Base-by-base conservation (phyloP, 2,797 vertebrate genomes). In the Synanceia verrucosa region DNA sequence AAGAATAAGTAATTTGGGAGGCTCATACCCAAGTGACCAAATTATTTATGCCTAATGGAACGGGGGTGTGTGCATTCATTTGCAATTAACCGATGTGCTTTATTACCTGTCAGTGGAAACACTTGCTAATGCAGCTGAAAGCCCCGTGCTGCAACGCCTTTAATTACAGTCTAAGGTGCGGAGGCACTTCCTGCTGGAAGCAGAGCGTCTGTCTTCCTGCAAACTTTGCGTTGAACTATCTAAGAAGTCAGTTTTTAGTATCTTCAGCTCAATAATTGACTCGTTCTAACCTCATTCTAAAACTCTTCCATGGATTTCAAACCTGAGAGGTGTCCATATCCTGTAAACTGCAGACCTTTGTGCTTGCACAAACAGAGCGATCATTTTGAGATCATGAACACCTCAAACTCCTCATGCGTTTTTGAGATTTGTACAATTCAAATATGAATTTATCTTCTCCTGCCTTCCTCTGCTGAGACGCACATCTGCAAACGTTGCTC, bases 41-140 rank as follows among this genome's bases (percentile, higher is more conserved):
- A 93, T 94, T 94, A 95, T 94, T 93, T 94, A 94, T 94, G 92
- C 93, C 88, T 94, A 94, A 94, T 94, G 92, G 88, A 94, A 93
- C 73, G 61, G 82, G 86, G 86, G 87, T 67, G 82, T 53, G 85
- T 37, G 87, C 79, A 82, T 92, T 94, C 89, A 89, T 93, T 91
- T 89, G 91, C 92, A 93, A 93, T 94, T 94, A 94, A 92, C 81
- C 68, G 36, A 87, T 81, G 58, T 82, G 86, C 87, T 90, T 90
- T 92, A 92, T 92, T 94, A 94, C 93, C 93, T 94, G 94, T 94
- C 92, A 94, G 58, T 83, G 82, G 63, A 80, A 88, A 80, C 50
- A 59, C 70, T 78, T 41, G 83, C 82, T 86, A 88, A 86, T 78
- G 86, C 65, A 5, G 82, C 86, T 73, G 73, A 81, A 69, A 83